phyloP scores from a whole-genome alignment of 2,888 invertebrate species.

The Ligdia adustata region DNA sequence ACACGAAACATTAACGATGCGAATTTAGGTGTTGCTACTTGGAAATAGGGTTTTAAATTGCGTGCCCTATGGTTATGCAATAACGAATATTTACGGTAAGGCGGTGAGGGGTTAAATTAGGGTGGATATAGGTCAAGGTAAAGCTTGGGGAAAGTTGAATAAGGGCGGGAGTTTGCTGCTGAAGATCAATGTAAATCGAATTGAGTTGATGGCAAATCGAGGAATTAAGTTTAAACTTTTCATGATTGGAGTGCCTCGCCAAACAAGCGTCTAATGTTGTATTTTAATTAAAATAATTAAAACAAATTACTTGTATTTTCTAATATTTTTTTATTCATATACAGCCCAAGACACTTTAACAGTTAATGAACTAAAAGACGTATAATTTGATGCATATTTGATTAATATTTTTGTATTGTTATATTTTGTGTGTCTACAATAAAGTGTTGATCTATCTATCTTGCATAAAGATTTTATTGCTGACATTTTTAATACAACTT shows the following conservation, averaged over 20 bases:
- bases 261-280: no score
- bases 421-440: no score
- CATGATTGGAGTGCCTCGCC: background rate
- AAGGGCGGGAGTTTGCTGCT: conserved; percentile 39
- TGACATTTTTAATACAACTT: no score
- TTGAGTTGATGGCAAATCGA: conserved; percentile 37
- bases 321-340: no score
- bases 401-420: no score
- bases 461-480: no score
- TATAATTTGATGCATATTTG: no score
- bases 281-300: no score
- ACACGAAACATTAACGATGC: background rate
- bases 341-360: no score
- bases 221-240: conserved; percentile 12
- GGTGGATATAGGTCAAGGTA: conserved; percentile 63
- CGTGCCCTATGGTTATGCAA: conserved; percentile 21
- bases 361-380: no score
- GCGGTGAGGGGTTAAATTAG: conserved; percentile 49
- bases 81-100: conserved; percentile 43
- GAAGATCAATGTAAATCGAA: conserved; percentile 40
- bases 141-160: conserved; percentile 47
- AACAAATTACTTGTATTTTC: no score
- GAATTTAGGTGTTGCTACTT: conserved; percentile 20
- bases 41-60: conserved; percentile 34
- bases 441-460: no score